Base-by-base conservation (phyloP, 1,140 invertebrate species). In the Proales similis region DNA sequence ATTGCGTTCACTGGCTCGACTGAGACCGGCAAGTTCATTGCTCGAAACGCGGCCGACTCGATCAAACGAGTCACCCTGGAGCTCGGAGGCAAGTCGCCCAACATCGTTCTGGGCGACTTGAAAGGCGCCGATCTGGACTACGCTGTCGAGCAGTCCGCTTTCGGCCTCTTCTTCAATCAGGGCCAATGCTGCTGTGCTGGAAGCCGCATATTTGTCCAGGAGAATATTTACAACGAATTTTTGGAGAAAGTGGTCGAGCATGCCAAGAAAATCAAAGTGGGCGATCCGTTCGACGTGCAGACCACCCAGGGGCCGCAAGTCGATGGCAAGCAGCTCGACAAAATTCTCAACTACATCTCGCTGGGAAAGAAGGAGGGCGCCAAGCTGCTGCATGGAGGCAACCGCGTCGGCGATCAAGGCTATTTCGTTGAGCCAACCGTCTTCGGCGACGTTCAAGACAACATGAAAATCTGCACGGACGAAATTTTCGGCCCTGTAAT, bases 401-500 rank as follows among this genome's bases (percentile, higher is more conserved):
- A 79, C 57, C 68, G 74, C 45, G 69, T 81, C 27, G 45, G 45
- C 22, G 12, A 63, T 6, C 9, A 39, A 74, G 77, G 90, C 0
- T 87, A 81, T 69, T 96, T 89, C 78, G 86, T 96, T 68, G 80
- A 86, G 66, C 92, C 91, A 0, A 90, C 91, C 0, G 82, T 96
- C 3, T 91, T 96, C 70, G 88, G 85, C 0, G 78, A 90, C 69
- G 90, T 96, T 0, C 79, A 84, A 60, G 92, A 97, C 72, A 74
- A 90, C 63, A 94, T 91, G 86, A 87, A 77, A 68, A 83, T 94
- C 63, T 90, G 91, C 0, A 84, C 84, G 67, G 90, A 96, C 70
- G 92, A 95, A 74, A 90, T 88, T 0, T 96, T 96, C 70, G 92
- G 92, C 3, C 92, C 92, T 0, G 86, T 96, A 22, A 95, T 95